phyloP scores from a whole-genome alignment of 2,797 vertebrate species.

The Ispidina lecontei region DNA sequence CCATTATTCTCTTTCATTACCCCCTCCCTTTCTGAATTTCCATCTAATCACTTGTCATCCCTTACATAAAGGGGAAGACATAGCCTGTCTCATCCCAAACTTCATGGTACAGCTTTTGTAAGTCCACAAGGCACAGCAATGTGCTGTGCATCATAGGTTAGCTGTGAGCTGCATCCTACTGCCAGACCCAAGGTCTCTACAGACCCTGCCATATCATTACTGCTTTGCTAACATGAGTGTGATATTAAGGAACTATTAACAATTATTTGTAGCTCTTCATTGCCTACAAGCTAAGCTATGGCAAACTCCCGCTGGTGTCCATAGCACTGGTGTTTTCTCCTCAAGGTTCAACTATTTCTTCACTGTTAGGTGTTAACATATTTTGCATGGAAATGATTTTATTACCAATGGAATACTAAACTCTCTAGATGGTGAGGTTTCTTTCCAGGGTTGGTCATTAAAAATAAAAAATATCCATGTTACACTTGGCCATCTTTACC shows the following conservation, averaged over 20 bases:
- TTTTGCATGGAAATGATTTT: not conserved
- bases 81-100: not conserved
- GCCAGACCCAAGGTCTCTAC: not conserved
- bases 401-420: not conserved
- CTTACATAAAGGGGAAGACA: not conserved
- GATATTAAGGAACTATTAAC: not conserved
- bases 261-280: not conserved
- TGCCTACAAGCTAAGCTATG: accelerated
- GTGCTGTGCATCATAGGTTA: not conserved
- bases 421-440: not conserved
- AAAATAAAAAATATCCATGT: not conserved
- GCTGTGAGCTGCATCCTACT: not conserved
- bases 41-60: not conserved
- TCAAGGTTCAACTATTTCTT: not conserved
- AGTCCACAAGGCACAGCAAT: not conserved
- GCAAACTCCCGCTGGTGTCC: not conserved
- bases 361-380: not conserved
- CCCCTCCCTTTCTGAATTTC: not conserved
- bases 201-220: accelerated
- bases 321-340: not conserved
- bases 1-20: not conserved
- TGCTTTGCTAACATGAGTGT: not conserved
- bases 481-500: not conserved
- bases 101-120: not conserved
- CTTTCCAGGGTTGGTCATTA: not conserved